Percentiles rank a stretch among this genome's conserved stretches.
Evolutionary conservation across 2,888 invertebrate species (phyloP).

Genomic region (Caenorhabditis uteleia): DNA sequence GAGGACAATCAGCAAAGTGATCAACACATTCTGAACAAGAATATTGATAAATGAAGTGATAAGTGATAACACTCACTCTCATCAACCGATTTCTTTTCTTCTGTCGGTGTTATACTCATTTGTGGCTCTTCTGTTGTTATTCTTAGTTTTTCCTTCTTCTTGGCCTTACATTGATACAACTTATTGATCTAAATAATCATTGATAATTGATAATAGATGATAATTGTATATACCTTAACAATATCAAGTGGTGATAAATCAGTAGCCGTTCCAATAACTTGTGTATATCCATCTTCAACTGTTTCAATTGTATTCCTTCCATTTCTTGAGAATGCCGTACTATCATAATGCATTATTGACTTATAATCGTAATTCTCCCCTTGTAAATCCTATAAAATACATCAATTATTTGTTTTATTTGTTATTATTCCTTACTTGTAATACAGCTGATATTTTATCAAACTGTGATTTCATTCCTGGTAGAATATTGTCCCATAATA

Average conservation of each 20-base stretch:
- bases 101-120: background rate
- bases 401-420: background rate
- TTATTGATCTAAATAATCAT: conserved; percentile 41
- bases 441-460: conserved; percentile 60
- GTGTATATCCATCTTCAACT: conserved; percentile 62
- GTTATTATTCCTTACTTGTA: conserved; percentile 30
- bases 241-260: conserved; percentile 67
- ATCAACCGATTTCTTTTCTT: conserved; percentile 12
- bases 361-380: conserved; percentile 68
- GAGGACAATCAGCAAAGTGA: conserved; percentile 68
- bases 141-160: background rate
- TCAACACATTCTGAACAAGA: conserved; percentile 66
- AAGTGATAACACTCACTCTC: conserved; percentile 23
- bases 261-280: conserved; percentile 64
- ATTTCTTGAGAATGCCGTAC: conserved; percentile 67
- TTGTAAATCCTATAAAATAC: conserved; percentile 57
- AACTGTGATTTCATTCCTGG: conserved; percentile 69
- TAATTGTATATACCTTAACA: conserved; percentile 53
- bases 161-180: conserved; percentile 45
- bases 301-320: conserved; percentile 69
- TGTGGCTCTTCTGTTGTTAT: conserved; percentile 7
- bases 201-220: background rate
- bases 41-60: too few relatives aligned
- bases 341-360: conserved; percentile 68
- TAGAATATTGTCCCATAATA: conserved; percentile 70